Evolutionary conservation across 2,797 vertebrate genomes (phyloP).

Genomic region (Spinus pinus): DNA sequence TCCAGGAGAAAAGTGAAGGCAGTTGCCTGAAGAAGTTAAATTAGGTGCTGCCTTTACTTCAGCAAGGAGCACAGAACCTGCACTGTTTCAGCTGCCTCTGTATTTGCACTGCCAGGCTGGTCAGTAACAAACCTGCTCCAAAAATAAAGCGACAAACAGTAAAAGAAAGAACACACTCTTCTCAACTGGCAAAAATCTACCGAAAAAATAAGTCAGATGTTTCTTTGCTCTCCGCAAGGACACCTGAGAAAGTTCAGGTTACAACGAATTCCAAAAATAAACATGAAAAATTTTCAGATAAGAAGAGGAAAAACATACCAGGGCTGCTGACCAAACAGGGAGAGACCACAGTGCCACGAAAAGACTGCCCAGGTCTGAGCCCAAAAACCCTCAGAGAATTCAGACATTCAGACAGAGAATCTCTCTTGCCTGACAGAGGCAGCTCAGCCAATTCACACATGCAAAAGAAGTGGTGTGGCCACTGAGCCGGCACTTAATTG

Average conservation of each 20-base stretch:
- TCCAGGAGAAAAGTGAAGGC: background rate
- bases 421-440: background rate
- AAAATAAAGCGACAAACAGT: slow-evolving; percentile 60
- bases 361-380: background rate
- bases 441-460: background rate
- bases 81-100: slow-evolving; percentile 13
- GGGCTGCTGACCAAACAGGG: background rate
- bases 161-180: slow-evolving; percentile 48
- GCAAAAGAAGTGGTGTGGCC: background rate
- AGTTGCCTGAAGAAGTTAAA: background rate
- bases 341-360: background rate
- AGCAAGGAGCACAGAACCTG: slow-evolving; percentile 4
- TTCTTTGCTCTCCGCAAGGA: background rate
- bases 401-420: background rate
- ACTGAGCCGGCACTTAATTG: background rate
- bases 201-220: background rate
- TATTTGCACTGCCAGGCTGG: slow-evolving; percentile 48
- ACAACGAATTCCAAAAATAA: slow-evolving; percentile 13
- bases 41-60: background rate
- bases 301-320: slow-evolving; percentile 28
- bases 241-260: slow-evolving; percentile 43
- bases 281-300: background rate
- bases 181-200: background rate
- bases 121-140: slow-evolving; percentile 51
- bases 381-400: background rate